Base-by-base conservation (phyloP, 2,888 invertebrate genomes). In the Eilema depressum region DNA sequence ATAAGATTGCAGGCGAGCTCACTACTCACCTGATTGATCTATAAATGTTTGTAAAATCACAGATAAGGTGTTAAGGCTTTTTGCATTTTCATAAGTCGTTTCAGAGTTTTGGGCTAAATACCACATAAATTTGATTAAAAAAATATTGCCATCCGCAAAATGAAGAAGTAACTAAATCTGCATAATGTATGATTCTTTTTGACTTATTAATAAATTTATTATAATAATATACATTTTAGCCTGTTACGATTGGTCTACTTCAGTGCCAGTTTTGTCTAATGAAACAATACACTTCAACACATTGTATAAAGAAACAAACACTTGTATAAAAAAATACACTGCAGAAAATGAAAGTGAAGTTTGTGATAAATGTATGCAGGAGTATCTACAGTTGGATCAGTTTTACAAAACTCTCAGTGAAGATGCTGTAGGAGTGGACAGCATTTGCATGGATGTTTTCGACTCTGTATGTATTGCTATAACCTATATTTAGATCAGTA, bases 381-480 rank as follows among this genome's bases (percentile, higher is more conserved):
- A 86, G 8, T 97, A 97, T 85, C 63, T 94, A 11, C 83, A 89
- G 56, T 87, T 97, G 75, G 96, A 96, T 85, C 87, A 93, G 63
- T 96, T 93, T 84, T 97, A 97, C 85, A 93, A 95, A 82, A 92
- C 94, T 41, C 90, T 97, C 69, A 96, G 95, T 74, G 80, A 92
- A 78, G 96, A 96, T 84, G 89, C 93, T 69, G 95, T 96, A 84
- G 96, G 96, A 72, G 95, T 96, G 69, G 96, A 96, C 75, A 95
- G 94, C 74, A 92, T 97, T 72, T 97, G 97, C 82, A 96, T 97
- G 96, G 97, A 97, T 86, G 95, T 97, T 78, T 96, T 97, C 2
- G 97, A 97, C 90, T 91, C 96, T 78, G 97, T 97, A 91, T 94
- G 95, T 92, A 74, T 61, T 26, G 7, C 20, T 53, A 28, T 26